Evolutionary conservation across 1,140 invertebrate species (phyloP).

Genomic region (Zaprionus nigranus): DNA sequence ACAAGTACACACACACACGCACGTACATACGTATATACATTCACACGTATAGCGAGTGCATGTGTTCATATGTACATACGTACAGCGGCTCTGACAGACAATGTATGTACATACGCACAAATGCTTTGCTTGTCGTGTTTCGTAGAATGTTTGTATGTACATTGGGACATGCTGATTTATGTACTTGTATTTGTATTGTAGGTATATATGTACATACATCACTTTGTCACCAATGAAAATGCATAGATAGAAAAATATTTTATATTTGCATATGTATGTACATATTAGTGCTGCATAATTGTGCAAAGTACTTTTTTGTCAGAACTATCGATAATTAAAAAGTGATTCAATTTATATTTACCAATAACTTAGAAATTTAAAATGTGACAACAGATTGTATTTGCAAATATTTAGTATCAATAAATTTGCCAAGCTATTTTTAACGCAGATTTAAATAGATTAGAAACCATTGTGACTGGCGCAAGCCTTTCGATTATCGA

Average conservation of each 20-base stretch:
- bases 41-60: neutral
- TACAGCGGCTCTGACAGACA: neutral
- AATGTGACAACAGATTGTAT: neutral
- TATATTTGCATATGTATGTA: too few relatives aligned
- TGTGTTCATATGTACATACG: neutral
- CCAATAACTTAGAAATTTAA: neutral
- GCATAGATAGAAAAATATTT: too few relatives aligned
- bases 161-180: neutral
- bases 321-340: neutral
- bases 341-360: neutral
- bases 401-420: neutral
- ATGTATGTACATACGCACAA: neutral
- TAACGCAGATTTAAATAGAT: neutral
- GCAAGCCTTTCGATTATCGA: neutral
- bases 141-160: neutral
- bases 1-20: neutral
- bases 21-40: conserved; percentile 8
- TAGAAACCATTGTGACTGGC: neutral
- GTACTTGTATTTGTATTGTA: too few relatives aligned
- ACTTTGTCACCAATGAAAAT: too few relatives aligned
- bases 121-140: conserved; percentile 1
- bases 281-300: neutral
- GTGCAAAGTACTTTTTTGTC: neutral
- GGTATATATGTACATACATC: too few relatives aligned
- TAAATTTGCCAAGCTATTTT: neutral